Conservation (phyloP, 2,113 vertebrate species). For the Fulmarus glacialis region DNA sequence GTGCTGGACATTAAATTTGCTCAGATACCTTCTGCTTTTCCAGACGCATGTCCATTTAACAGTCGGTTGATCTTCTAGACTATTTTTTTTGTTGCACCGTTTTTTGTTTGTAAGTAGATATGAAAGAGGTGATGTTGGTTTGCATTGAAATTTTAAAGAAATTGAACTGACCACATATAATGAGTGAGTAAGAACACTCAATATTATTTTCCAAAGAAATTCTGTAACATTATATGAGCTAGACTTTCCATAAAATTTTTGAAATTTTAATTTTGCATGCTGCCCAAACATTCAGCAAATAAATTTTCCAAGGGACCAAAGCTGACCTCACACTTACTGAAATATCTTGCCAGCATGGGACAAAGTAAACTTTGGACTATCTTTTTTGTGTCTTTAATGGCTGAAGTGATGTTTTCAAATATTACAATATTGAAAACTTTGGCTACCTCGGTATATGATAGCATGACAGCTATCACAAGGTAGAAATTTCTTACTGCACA, state of each 20-base stretch:
- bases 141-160: background rate
- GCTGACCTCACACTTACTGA: background rate
- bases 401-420: background rate
- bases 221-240: background rate
- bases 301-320: background rate
- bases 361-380: background rate
- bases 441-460: background rate
- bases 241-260: background rate
- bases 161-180: background rate
- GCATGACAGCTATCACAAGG: background rate
- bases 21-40: background rate
- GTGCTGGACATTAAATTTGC: background rate
- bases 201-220: background rate
- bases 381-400: background rate
- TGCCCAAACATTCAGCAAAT: background rate
- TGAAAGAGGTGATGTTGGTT: background rate
- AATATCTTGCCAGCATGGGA: background rate
- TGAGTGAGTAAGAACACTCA: background rate
- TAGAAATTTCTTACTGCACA: background rate
- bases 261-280: background rate
- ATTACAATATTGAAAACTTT: background rate
- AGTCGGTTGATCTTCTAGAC: background rate
- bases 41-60: background rate
- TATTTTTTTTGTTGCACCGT: background rate
- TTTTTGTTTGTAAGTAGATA: background rate